Evolutionary conservation across 1,140 invertebrate species (phyloP).

Genomic region (Zaprionus camerounensis): DNA sequence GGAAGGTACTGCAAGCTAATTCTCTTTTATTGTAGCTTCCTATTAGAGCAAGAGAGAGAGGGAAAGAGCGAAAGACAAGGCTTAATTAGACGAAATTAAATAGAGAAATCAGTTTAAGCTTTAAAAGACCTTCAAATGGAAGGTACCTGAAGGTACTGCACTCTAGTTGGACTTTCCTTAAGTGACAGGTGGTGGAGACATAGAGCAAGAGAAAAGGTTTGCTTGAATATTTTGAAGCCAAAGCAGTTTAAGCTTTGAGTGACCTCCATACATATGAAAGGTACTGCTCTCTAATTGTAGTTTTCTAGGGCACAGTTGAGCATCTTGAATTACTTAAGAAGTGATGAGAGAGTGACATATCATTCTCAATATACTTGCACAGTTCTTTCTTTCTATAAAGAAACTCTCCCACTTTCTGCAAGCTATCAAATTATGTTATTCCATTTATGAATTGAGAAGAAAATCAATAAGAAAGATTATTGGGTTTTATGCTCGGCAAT

Average conservation of each 20-base stretch:
- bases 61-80: not conserved
- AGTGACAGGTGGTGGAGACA: too few relatives aligned
- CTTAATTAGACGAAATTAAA: not conserved
- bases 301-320: not conserved
- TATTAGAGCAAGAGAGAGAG: not conserved
- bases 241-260: too few relatives aligned
- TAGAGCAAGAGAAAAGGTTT: not conserved
- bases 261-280: too few relatives aligned
- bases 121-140: not conserved
- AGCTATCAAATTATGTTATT: not conserved
- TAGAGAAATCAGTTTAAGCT: not conserved
- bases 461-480: slow-evolving; percentile 49
- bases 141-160: too few relatives aligned
- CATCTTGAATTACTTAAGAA: not conserved
- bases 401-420: not conserved
- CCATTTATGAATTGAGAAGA: slow-evolving; percentile 9
- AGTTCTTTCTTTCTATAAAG: too few relatives aligned
- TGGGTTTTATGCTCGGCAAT: slow-evolving; percentile 36
- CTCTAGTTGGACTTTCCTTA: too few relatives aligned
- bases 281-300: too few relatives aligned
- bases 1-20: too few relatives aligned
- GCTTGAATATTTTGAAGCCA: not conserved
- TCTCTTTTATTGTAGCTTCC: too few relatives aligned
- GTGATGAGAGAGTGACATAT: not conserved
- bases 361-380: not conserved